phyloP scores from a whole-genome alignment of 2,113 vertebrate genomes.

The Bos javanicus region DNA sequence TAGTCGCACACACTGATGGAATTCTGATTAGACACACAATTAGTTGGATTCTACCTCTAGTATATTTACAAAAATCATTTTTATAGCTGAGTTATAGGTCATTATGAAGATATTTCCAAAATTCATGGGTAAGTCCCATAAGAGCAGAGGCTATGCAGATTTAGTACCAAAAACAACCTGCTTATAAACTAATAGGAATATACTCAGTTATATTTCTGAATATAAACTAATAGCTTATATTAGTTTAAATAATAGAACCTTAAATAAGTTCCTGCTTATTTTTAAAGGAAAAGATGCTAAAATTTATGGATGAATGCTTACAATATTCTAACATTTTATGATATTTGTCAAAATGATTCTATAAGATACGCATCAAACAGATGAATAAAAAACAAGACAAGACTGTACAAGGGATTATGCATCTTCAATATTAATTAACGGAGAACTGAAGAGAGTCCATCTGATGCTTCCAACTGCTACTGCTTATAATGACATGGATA shows the following conservation, averaged over 20 bases:
- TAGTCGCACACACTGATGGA: not conserved
- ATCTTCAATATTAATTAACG: not conserved
- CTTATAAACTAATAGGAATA: not conserved
- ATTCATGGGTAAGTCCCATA: not conserved
- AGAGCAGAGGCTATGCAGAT: not conserved
- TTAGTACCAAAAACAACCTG: not conserved
- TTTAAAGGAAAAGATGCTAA: constrained; percentile 13
- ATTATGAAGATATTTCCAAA: not conserved
- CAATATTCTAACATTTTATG: not conserved
- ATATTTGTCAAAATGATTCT: not conserved
- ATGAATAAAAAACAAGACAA: not conserved
- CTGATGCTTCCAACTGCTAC: not conserved
- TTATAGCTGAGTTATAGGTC: not conserved
- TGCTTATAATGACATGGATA: not conserved
- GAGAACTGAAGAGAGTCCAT: not conserved
- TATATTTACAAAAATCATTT: not conserved
- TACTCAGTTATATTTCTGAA: not conserved
- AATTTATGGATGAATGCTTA: not conserved
- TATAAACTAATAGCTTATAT: not conserved
- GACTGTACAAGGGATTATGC: not conserved
- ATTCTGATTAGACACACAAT: not conserved
- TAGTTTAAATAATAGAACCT: not conserved
- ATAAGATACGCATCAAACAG: not conserved
- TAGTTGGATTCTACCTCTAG: not conserved
- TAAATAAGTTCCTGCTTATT: not conserved